Conservation (phyloP, 2,888 invertebrate genomes). For the Chironomus riparius region DNA sequence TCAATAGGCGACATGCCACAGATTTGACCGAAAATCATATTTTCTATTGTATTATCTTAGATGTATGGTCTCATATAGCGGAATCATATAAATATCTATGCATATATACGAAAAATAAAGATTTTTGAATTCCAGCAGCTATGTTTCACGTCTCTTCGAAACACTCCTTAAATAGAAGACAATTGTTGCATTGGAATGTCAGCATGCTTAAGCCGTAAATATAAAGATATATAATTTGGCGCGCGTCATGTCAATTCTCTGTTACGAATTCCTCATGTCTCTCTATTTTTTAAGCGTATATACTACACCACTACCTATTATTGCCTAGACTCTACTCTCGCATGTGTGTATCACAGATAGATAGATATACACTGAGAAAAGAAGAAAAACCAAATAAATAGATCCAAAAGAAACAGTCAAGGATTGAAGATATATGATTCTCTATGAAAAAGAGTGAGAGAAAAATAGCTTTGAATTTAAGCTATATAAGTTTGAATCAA, state of each 20-base stretch:
- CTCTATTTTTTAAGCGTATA: not conserved
- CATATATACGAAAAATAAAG: not conserved
- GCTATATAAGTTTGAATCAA: conserved; percentile 11
- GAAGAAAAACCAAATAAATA: not conserved
- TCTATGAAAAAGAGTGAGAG: too few relatives aligned
- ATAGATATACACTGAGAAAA: too few relatives aligned
- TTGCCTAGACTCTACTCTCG: too few relatives aligned
- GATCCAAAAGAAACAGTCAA: not conserved
- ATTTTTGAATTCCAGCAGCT: conserved; percentile 18
- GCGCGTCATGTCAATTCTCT: conserved; percentile 23
- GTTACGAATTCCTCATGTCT: conserved; percentile 14
- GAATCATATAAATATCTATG: not conserved
- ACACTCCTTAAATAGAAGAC: conserved; percentile 26
- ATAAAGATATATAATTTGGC: conserved; percentile 26
- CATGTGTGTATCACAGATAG: too few relatives aligned
- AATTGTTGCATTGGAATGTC: conserved; percentile 25
- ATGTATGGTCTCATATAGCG: not conserved
- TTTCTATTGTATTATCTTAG: not conserved
- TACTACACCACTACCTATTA: not conserved
- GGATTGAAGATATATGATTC: not conserved
- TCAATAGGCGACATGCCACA: conserved; percentile 7
- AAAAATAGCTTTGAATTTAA: not conserved
- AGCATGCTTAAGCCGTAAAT: conserved; percentile 8
- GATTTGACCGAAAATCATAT: not conserved
- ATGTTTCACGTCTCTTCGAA: not conserved